Conservation (phyloP, 2,888 invertebrate genomes). For the Parapristionchus giblindavisi region DNA sequence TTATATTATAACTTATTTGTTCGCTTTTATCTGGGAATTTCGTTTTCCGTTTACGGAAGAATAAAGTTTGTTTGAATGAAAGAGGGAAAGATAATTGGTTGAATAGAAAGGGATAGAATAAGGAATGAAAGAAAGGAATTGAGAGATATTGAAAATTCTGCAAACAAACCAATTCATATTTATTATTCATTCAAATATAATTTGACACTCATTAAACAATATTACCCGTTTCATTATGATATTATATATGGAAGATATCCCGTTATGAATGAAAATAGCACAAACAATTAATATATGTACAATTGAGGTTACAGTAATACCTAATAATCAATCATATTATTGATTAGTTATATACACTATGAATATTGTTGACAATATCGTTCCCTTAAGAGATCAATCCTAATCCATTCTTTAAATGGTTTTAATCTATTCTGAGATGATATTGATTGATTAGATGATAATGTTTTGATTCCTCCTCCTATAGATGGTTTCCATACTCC, state of each 20-base stretch:
- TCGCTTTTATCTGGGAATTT: slow-evolving; percentile 13
- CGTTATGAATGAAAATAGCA: too few species aligned
- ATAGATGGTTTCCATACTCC: slow-evolving; percentile 18
- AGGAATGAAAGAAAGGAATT: neutral
- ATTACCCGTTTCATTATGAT: too few species aligned
- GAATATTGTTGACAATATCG: slow-evolving; percentile 33
- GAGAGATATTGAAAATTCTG: too few species aligned
- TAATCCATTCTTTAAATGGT: slow-evolving; percentile 32
- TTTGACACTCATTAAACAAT: too few species aligned
- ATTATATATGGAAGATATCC: too few species aligned
- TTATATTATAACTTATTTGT: neutral
- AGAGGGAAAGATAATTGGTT: too few species aligned
- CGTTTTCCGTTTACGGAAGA: slow-evolving; percentile 23
- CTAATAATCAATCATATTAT: too few species aligned
- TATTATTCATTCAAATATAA: too few species aligned
- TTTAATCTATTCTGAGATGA: slow-evolving; percentile 6
- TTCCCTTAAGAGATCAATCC: slow-evolving; percentile 25
- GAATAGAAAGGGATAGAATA: slow-evolving; percentile 18
- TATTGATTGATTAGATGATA: neutral
- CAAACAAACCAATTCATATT: too few species aligned
- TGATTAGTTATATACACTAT: neutral
- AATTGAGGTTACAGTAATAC: too few species aligned
- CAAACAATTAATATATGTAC: too few species aligned
- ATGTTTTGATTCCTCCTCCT: neutral
- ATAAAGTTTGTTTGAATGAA: slow-evolving; percentile 32